Base-by-base conservation (phyloP, 2,797 vertebrate species). In the Fratercula arctica region DNA sequence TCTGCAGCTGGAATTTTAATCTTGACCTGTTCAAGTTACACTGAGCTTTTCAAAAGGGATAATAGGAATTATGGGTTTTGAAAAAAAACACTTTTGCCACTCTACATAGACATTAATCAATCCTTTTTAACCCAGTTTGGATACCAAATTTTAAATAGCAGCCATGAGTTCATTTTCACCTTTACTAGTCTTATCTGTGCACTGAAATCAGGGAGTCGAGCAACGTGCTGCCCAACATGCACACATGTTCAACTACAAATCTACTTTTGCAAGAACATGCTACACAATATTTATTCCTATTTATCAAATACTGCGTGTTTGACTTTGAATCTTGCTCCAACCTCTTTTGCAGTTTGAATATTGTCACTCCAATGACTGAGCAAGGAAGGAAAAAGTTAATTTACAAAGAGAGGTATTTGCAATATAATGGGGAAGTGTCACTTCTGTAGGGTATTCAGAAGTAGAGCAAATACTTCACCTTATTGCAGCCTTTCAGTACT, bases 201-300 rank as follows among this genome's bases (percentile, higher is more conserved):
- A 28, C 41, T n/a, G n/a, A 67, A 70, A 50, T 46, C 24, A 53
- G 23, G 17, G 46, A 84, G 21, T 23, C 17, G 6, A 21, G 5
- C 31, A 70, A 4, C 29, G 51, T 39, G 6, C 6, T 41, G 41
- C 28, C 76, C 41, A 60, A 10, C 20, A 13, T 1, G 7, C 15
- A 15, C 1, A 1, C n/a, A 3, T 5, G 33, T 50, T 48, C 64
- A 76, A 7, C 68, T 43, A 17, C 18, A 74, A 64, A 78, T 13
- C 28, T 24, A 2, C 46, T 26, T 63, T 35, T 64, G 20, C 39
- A 67, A 37, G 29, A 25, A 53, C 13, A 8, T 45, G 17, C 17
- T 21, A 11, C 0, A 0, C 33, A 72, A 0, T 46, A 21, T 37
- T 78, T 28, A 11, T 5, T 59, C n/a, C 51, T 46, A 28, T 31